Base-by-base conservation (phyloP, 2,888 invertebrate genomes). In the Portevinia maculata region DNA sequence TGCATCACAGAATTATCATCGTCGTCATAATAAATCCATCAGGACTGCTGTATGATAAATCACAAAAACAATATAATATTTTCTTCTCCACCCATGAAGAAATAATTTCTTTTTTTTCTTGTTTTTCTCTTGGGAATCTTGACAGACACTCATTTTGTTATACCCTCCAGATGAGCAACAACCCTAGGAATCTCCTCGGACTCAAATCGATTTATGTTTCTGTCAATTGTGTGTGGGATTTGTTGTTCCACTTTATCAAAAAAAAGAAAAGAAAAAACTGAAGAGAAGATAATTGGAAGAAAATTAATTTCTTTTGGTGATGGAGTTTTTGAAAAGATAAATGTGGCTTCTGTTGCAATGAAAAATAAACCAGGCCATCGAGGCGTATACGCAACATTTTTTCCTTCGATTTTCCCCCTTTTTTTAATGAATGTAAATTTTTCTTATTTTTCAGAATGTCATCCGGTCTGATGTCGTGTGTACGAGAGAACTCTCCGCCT, bases 401-500 rank as follows among this genome's bases (percentile, higher is more conserved):
- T 15, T 7, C 17, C 15, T 11, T 30, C 0, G 4, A 8, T 30
- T 30, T 6, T 17, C 9, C 32, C 13, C 17, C 17, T 8, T 28
- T 50, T 9, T 21, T 50, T 57, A 50, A 34, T 17, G 6, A 44
- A 15, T 48, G 65, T 17, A 11, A 32, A 62, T 53, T 59, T 55
- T 73, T 62, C 59, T 73, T 74, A 70, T 46, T 37, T 87, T 87
- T 1, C 85, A 90, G 90, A 85, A 90, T 90, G 90, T 90, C 90
- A 84, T 88, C 89, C 84, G 89, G 90, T 76, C 84, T 90, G 85
- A 91, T 91, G 90, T 91, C 90, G 75, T 91, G 90, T 86, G 90
- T 90, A 85, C 88, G 90, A 79, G 90, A 90, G 85, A 90, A 90
- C 78, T 91, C 90, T 69, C 90, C 90, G 69, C 90, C 90, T 41